These are phyloP conservation scores for Bos javanicus DNA, from an alignment of 2,113 vertebrate genomes.

Conservation along the genomic window DNA sequence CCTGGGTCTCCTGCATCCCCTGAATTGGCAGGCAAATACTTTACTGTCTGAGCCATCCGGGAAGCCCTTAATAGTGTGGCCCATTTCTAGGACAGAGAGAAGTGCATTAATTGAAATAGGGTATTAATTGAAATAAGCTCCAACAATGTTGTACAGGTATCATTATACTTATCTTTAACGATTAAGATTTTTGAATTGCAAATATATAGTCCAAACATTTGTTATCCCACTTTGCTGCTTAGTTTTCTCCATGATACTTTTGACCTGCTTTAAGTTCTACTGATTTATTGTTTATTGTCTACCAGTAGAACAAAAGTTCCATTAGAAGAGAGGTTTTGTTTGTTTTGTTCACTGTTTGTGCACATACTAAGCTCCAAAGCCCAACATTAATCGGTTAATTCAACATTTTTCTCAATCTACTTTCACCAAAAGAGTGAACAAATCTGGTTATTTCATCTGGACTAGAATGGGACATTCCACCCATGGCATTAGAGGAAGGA, in stretches of 20 bases:
- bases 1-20: background rate
- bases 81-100: background rate
- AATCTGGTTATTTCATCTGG: background rate
- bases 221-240: background rate
- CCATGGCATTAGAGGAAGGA: background rate
- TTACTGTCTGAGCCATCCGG: background rate
- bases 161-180: background rate
- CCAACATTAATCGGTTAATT: background rate
- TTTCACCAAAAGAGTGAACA: background rate
- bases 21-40: background rate
- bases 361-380: background rate
- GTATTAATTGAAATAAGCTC: background rate
- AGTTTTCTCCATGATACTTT: background rate
- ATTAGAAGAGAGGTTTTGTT: background rate
- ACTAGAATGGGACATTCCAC: background rate
- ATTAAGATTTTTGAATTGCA: background rate
- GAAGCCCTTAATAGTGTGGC: background rate
- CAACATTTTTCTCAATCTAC: background rate
- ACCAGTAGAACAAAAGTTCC: background rate
- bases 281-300: background rate
- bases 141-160: background rate
- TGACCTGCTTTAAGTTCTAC: background rate
- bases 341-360: background rate
- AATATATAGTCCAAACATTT: background rate
- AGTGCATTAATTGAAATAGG: background rate